Evolutionary conservation across 2,113 vertebrate genomes (phyloP).

Genomic region (Percina caprodes): DNA sequence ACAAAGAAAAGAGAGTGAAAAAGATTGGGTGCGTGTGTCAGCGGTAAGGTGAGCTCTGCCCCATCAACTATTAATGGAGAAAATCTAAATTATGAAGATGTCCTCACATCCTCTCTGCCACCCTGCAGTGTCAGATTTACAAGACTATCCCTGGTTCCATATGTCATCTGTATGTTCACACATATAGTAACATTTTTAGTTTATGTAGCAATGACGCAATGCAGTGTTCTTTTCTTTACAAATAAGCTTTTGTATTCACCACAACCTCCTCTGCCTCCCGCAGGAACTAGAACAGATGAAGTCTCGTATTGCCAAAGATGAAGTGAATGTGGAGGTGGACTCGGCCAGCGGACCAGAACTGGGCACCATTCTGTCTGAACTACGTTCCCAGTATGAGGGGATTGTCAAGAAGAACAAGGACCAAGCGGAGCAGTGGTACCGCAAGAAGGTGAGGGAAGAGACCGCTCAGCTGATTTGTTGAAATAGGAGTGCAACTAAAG

Average conservation of each 20-base stretch:
- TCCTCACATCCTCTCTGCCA: constrained; percentile 56
- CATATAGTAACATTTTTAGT: background rate
- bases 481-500: too few relatives aligned
- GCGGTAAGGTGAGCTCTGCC: constrained; percentile 68
- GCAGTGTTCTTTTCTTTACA: background rate
- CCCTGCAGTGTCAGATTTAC: constrained; percentile 61
- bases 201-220: background rate
- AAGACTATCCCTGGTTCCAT: constrained; percentile 9
- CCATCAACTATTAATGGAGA: constrained; percentile 79
- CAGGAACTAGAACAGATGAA: constrained; percentile 84
- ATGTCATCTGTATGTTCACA: background rate
- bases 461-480: too few relatives aligned
- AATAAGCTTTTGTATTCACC: background rate
- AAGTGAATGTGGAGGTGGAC: constrained; percentile 86
- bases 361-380: constrained; percentile 76
- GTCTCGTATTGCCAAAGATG: constrained; percentile 80
- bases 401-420: constrained; percentile 87
- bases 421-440: constrained; percentile 85
- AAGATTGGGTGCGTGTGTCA: constrained; percentile 24
- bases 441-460: constrained; percentile 81
- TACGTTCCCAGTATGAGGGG: constrained; percentile 86
- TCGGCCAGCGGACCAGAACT: constrained; percentile 81
- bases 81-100: constrained; percentile 78
- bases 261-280: background rate
- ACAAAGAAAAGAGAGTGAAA: constrained; percentile 52